A percentile compares a stretch with the other conserved stretches of the same genome.
Evolutionary conservation across 2,888 invertebrate species (phyloP).

Genomic region (Hoplodrina blanda): DNA sequence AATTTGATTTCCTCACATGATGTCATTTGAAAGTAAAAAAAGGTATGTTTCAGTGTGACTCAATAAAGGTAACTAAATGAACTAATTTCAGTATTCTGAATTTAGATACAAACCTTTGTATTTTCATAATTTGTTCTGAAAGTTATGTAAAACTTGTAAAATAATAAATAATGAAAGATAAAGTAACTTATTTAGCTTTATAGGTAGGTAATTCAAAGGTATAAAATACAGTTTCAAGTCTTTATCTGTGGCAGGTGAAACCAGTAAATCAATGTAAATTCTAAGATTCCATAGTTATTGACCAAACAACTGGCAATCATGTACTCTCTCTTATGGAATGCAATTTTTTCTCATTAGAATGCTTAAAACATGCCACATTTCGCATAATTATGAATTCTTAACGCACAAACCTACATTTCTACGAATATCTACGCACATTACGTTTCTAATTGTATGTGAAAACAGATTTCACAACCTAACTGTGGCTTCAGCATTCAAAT

Average conservation of each 20-base stretch:
- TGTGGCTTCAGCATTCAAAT: constrained; percentile 41
- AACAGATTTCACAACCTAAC: constrained; percentile 27
- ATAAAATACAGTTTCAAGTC: background rate
- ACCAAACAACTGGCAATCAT: constrained; percentile 50
- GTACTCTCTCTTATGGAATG: constrained; percentile 61
- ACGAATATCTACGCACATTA: constrained; percentile 7
- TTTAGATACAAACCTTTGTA: background rate
- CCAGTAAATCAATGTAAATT: constrained; percentile 31
- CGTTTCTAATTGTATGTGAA: constrained; percentile 21
- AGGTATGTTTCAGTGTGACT: background rate
- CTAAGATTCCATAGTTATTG: constrained; percentile 38
- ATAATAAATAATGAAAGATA: too few relatives aligned
- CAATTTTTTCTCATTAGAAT: constrained; percentile 54
- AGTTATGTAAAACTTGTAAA: background rate
- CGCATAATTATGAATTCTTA: constrained; percentile 23
- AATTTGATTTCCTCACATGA: too few relatives aligned
- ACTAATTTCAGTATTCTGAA: background rate
- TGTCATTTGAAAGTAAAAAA: background rate
- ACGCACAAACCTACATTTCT: constrained; percentile 43
- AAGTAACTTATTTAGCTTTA: too few relatives aligned
- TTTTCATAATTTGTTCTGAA: background rate
- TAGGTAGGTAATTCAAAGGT: background rate
- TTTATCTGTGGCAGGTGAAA: constrained; percentile 19
- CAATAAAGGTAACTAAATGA: background rate
- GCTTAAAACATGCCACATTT: constrained; percentile 47